Evolutionary conservation across 2,797 vertebrate species (phyloP).

Genomic region (Lithobates sylvaticus): DNA sequence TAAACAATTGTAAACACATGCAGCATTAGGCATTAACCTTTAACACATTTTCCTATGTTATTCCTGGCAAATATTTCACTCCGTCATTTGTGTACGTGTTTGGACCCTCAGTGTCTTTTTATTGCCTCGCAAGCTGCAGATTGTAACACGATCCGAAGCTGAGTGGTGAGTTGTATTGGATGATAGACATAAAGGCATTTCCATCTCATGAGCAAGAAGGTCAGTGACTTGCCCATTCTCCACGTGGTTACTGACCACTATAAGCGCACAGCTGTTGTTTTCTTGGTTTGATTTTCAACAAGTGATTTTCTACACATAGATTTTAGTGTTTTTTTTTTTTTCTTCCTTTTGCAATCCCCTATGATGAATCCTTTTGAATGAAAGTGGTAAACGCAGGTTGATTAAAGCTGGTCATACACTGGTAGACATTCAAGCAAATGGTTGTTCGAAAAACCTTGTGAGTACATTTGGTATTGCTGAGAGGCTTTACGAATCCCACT

Average conservation of each 20-base stretch:
- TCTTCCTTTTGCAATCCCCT: too few relatives aligned
- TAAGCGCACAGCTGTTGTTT: not conserved
- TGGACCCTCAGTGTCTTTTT: not conserved
- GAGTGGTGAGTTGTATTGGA: not conserved
- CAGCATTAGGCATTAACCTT: slow-evolving; percentile 22
- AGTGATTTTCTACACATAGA: not conserved
- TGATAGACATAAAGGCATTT: not conserved
- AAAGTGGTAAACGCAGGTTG: too few relatives aligned
- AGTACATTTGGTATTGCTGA: too few relatives aligned
- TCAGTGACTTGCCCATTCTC: not conserved
- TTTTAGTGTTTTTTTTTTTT: too few relatives aligned
- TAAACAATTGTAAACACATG: slow-evolving; percentile 12
- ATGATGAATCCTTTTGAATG: too few relatives aligned
- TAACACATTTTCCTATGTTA: slow-evolving; percentile 21
- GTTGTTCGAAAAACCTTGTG: too few relatives aligned
- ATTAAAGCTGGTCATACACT: too few relatives aligned
- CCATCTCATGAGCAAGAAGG: not conserved
- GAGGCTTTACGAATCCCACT: too few relatives aligned
- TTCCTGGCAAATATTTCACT: not conserved
- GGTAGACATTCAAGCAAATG: too few relatives aligned
- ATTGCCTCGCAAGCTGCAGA: not conserved
- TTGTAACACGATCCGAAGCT: not conserved
- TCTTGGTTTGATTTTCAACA: not conserved
- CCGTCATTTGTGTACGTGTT: not conserved
- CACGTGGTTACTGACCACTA: not conserved